These are phyloP conservation scores for Bicyclus anynana DNA, from an alignment of 1,140 invertebrate genomes.

Conservation along the genomic window DNA sequence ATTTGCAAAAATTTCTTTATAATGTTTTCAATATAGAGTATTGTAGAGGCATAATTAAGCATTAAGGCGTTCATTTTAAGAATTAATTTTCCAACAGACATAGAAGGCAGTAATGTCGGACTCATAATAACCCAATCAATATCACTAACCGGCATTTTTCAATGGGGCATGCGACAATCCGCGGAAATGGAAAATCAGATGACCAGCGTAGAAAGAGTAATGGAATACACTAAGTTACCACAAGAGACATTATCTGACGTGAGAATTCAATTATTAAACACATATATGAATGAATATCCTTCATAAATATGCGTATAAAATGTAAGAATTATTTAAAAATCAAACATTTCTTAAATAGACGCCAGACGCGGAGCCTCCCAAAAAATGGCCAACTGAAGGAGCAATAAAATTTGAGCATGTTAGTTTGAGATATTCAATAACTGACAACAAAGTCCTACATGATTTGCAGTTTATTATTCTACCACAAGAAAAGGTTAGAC, in stretches of 20 bases:
- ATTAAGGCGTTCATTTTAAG: not conserved
- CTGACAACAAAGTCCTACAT: constrained; percentile 79
- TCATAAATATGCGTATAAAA: too few species aligned
- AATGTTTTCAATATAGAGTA: too few species aligned
- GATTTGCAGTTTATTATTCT: constrained; percentile 82
- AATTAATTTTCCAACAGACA: constrained; percentile 35
- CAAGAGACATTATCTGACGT: constrained; percentile 46
- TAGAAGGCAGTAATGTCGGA: constrained; percentile 83
- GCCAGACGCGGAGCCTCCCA: constrained; percentile 79
- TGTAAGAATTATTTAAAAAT: too few species aligned
- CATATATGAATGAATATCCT: too few species aligned
- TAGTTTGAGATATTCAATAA: constrained; percentile 80
- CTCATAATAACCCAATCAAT: constrained; percentile 91
- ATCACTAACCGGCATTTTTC: constrained; percentile 87
- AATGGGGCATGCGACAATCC: constrained; percentile 89
- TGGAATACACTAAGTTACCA: constrained; percentile 84
- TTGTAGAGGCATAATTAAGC: not conserved
- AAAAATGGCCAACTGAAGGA: constrained; percentile 84
- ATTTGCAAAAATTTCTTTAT: too few species aligned
- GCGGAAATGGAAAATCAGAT: constrained; percentile 89
- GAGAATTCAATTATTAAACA: constrained; percentile 6
- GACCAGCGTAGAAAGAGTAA: constrained; percentile 87
- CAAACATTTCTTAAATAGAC: not conserved
- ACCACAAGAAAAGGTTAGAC: constrained; percentile 83
- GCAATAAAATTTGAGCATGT: constrained; percentile 83